Evolutionary conservation across 2,888 invertebrate genomes (phyloP).

Genomic region (Ophioninae sp.): DNA sequence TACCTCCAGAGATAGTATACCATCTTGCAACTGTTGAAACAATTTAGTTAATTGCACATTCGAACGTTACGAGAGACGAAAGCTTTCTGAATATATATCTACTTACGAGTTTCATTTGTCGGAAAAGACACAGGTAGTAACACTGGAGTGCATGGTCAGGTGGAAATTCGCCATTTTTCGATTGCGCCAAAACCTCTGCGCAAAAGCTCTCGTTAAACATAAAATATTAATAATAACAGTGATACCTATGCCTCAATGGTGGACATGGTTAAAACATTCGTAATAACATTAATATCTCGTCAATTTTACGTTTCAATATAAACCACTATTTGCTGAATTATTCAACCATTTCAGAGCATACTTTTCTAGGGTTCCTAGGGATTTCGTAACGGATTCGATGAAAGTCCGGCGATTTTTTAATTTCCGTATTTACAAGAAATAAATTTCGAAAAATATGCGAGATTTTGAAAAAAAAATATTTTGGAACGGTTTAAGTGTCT

Average conservation of each 20-base stretch:
- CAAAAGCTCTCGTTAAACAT: background rate
- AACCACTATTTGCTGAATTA: background rate
- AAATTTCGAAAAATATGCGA: background rate
- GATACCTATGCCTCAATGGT: background rate
- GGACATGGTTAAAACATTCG: background rate
- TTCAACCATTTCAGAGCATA: background rate
- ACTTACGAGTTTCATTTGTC: conserved; percentile 83
- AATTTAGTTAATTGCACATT: background rate
- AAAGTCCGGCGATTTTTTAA: background rate
- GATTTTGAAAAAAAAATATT: background rate
- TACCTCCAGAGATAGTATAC: conserved; percentile 82
- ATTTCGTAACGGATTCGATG: too few species aligned
- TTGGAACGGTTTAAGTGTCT: background rate
- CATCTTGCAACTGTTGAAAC: conserved; percentile 81
- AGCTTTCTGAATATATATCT: background rate
- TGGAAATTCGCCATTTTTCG: conserved; percentile 64
- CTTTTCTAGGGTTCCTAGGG: too few species aligned
- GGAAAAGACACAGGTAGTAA: conserved; percentile 82
- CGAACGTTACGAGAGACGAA: background rate
- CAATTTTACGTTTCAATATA: background rate
- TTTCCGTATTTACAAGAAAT: background rate
- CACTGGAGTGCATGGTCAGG: conserved; percentile 78
- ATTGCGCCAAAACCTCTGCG: conserved; percentile 64
- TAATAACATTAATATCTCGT: background rate
- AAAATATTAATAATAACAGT: background rate